A percentile compares a stretch with the other conserved stretches of the same genome.
Evolutionary conservation across 2,113 vertebrate species (phyloP).

Genomic region (Copsychus sechellarum): DNA sequence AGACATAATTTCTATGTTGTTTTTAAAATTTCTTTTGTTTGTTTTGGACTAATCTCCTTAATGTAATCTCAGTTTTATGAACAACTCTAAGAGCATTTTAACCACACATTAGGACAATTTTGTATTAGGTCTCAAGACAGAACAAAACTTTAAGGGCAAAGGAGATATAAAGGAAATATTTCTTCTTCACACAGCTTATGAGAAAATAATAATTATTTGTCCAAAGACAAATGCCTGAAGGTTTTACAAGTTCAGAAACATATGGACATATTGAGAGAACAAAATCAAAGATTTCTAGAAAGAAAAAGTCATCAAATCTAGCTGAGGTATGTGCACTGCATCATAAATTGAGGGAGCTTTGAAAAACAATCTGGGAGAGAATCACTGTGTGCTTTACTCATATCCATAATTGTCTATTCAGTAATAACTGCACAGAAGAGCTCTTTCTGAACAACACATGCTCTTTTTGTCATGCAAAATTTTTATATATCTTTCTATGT

Average conservation of each 20-base stretch:
- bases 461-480: not conserved
- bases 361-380: not conserved
- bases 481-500: not conserved
- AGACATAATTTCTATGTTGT: not conserved
- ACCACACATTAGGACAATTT: not conserved
- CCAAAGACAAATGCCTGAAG: not conserved
- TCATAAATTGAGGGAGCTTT: not conserved
- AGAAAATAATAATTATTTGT: not conserved
- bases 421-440: not conserved
- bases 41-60: not conserved
- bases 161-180: not conserved
- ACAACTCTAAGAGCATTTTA: not conserved
- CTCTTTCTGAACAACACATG: not conserved
- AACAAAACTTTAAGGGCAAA: not conserved
- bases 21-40: not conserved
- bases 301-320: not conserved
- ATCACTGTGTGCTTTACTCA: not conserved
- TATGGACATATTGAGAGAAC: not conserved
- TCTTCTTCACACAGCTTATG: not conserved
- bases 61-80: not conserved
- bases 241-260: not conserved
- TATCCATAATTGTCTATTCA: not conserved
- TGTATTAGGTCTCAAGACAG: not conserved
- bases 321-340: not conserved
- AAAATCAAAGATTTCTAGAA: not conserved